Percentiles rank a stretch among this genome's conserved stretches.
These are phyloP conservation scores for Pao palembangensis DNA, from an alignment of 2,113 vertebrate species.

Conservation along the genomic window DNA sequence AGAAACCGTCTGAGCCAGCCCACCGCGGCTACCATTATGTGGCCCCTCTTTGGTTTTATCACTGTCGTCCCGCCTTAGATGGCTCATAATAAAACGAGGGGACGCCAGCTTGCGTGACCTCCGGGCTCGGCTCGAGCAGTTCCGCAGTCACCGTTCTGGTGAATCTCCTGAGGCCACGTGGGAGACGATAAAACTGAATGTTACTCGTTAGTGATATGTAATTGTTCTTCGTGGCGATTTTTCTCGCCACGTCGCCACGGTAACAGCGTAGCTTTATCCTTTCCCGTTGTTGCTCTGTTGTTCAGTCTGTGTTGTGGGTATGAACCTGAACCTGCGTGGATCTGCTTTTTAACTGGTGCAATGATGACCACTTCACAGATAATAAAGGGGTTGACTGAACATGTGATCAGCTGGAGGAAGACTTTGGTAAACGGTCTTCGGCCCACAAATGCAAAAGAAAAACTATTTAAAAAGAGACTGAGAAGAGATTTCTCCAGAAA, in stretches of 20 bases:
- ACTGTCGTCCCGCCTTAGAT: conserved; percentile 41
- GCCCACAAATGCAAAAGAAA: too few species aligned
- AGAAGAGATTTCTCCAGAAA: too few species aligned
- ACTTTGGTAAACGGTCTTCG: too few species aligned
- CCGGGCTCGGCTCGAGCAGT: conserved; percentile 49
- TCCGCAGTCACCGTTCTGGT: conserved; percentile 29
- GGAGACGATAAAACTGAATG: conserved; percentile 1
- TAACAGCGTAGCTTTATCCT: background rate
- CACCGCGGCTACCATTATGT: conserved; percentile 20
- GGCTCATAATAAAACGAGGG: conserved; percentile 42
- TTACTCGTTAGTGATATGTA: conserved; percentile 21
- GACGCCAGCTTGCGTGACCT: conserved; percentile 52
- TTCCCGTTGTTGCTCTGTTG: too few species aligned
- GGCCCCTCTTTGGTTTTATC: conserved; percentile 43
- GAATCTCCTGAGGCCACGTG: conserved; percentile 7
- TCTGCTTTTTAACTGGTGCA: too few species aligned
- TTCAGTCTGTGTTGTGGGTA: too few species aligned
- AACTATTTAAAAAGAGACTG: too few species aligned
- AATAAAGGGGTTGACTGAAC: too few species aligned
- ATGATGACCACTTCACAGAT: too few species aligned
- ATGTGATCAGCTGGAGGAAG: too few species aligned
- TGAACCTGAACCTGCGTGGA: too few species aligned
- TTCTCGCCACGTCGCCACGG: background rate
- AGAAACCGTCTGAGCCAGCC: background rate
- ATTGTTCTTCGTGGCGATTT: too few species aligned